Evolutionary conservation across 2,797 vertebrate genomes (phyloP).

Genomic region (Scolopax rusticola): DNA sequence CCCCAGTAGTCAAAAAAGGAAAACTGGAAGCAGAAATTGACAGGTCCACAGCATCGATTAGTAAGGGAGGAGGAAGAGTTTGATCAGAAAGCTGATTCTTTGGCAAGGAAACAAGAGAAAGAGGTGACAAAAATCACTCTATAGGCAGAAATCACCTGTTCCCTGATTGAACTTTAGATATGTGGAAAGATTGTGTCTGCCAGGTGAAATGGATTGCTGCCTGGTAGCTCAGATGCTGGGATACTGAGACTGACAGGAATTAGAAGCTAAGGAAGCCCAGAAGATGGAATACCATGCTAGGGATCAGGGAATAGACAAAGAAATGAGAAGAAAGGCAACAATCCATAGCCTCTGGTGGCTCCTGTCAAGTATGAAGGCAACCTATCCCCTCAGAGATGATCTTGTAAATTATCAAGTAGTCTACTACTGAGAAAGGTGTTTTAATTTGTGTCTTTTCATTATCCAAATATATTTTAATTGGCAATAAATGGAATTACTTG

Average conservation of each 20-base stretch:
- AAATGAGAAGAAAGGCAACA: neutral
- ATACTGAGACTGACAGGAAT: neutral
- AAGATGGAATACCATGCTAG: neutral
- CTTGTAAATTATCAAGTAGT: neutral
- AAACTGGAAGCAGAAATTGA: neutral
- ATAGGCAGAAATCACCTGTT: neutral
- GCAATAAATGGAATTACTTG: neutral
- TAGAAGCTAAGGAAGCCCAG: neutral
- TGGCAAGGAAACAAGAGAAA: neutral
- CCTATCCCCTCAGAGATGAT: neutral
- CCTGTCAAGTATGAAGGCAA: rapidly evolving
- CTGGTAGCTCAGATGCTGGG: neutral
- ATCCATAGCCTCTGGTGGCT: neutral
- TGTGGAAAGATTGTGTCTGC: neutral
- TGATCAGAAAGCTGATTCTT: neutral
- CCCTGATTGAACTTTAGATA: neutral
- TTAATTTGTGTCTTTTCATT: neutral
- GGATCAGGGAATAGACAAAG: neutral
- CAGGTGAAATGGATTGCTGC: neutral
- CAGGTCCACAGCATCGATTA: neutral
- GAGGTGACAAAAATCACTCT: neutral
- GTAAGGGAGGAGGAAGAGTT: neutral
- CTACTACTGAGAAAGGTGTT: neutral
- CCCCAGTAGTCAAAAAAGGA: neutral
- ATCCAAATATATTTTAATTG: neutral